Evolutionary conservation across 2,888 invertebrate genomes (phyloP).

Genomic region (Tricholauxania praeusta): DNA sequence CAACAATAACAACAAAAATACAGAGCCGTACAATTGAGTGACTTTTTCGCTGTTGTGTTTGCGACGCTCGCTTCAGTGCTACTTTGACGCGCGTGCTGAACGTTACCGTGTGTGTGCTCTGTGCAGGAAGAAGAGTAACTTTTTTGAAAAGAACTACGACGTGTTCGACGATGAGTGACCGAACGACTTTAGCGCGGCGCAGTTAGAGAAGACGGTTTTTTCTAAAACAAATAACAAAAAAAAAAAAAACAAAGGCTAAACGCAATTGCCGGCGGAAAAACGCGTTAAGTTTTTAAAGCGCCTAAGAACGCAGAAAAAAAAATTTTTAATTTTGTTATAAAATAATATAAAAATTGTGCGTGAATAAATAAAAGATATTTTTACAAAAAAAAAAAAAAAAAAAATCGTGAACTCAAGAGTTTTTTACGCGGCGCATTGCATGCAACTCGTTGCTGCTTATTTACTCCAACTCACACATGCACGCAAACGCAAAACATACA

Average conservation of each 20-base stretch:
- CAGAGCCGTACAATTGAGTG: conserved; percentile 51
- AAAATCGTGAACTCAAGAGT: too few species aligned
- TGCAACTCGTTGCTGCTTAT: conserved; percentile 1
- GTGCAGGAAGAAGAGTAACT: background rate
- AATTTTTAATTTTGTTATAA: background rate
- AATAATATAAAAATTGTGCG: too few species aligned
- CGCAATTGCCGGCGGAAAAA: conserved; percentile 35
- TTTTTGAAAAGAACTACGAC: conserved; percentile 33
- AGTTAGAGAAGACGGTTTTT: conserved; percentile 43
- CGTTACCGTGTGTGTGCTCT: conserved; percentile 54
- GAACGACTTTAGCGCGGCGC: background rate
- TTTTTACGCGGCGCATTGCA: background rate
- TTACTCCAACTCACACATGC: conserved; percentile 19
- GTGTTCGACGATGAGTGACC: conserved; percentile 10
- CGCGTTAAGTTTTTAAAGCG: background rate
- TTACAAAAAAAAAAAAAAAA: background rate
- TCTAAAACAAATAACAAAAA: conserved; percentile 16
- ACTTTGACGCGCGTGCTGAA: conserved; percentile 69
- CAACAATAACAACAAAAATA: background rate
- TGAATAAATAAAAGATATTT: background rate
- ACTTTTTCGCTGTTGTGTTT: conserved; percentile 60
- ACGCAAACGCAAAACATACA: conserved; percentile 16
- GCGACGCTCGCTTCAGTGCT: conserved; percentile 68
- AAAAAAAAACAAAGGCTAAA: conserved; percentile 34
- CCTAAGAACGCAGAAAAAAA: background rate